Evolutionary conservation across 2,888 invertebrate genomes (phyloP), one percentile per base, ranked within the genome.

Genomic region (Meliscaeva auricollis): DNA sequence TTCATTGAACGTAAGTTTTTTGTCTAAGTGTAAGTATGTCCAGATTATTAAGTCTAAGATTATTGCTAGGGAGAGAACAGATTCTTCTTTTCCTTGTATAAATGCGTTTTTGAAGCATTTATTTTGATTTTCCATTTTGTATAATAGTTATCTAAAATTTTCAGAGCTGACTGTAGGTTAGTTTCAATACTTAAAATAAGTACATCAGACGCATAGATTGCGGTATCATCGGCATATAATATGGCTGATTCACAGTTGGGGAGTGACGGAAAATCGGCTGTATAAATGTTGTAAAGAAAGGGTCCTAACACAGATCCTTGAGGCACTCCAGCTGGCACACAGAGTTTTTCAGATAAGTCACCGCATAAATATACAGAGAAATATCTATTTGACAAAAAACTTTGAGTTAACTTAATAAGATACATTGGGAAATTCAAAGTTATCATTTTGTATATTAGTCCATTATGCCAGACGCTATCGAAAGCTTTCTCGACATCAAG

Each of bases 81-180:
- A 8, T 13, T 41, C 22, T 41, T 41, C 41, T 60, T 60, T 60
- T 60, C 20, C 22, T 60, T 20, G 60, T 41, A 8, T 41, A 60
- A 60, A 41, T 41, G 56, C 17, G 35, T 35, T 13, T 35, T 58
- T 35, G 32, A 32, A 17, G 58, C 32, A 35, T 41, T 60, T 20
- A 44, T 64, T 64, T 64, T 46, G 15, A 64, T 64, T 64, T 46
- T 64, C 62, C 62, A 64, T 46, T 46, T 64, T 9, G n/a, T 46
- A 46, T 30, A 46, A 30, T 46, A 64, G 30, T 41, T 44, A 9
- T 30, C 9, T 46, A 64, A 30, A 46, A 64, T 15, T 8, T 46
- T 30, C n/a, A 44, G 13, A 8, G 62, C 62, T 30, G 44, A 30
- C 26, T 46, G 15, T 15, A 46, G 30, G 3, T 46, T 64, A 26